Conservation (phyloP, 1,140 invertebrate genomes). For the Magallana ariakensis region DNA sequence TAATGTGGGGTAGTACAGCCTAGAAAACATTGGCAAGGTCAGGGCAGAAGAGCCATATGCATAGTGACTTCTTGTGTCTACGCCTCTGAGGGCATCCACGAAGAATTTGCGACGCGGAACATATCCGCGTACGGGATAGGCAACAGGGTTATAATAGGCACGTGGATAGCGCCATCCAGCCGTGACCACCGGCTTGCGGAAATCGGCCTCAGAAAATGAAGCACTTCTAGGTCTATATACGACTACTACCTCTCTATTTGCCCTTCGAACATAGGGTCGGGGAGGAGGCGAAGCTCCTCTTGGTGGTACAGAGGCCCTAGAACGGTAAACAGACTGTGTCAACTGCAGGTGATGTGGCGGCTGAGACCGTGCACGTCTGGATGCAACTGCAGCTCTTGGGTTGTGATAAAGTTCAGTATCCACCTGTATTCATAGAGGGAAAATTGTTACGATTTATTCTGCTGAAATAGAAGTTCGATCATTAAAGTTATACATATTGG, state of each 20-base stretch:
- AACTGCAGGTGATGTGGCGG: constrained; percentile 35
- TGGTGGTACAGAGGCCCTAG: constrained; percentile 42
- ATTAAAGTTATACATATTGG: constrained; percentile 42
- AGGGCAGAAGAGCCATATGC: not conserved
- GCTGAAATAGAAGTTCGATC: constrained; percentile 53
- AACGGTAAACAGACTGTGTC: constrained; percentile 39
- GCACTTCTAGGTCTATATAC: constrained; percentile 41
- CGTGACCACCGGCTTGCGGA: constrained; percentile 49
- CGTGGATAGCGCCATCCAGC: constrained; percentile 46
- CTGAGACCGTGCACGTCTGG: constrained; percentile 57
- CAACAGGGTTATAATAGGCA: constrained; percentile 6
- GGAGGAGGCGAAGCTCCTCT: constrained; percentile 45
- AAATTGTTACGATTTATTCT: constrained; percentile 50
- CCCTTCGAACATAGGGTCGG: constrained; percentile 45
- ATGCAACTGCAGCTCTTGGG: constrained; percentile 60
- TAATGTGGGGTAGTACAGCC: not conserved
- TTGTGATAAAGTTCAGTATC: constrained; percentile 62
- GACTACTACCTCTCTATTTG: constrained; percentile 55
- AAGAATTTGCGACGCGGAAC: constrained; percentile 33
- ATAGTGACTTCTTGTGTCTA: constrained; percentile 9
- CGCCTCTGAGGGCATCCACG: constrained; percentile 33
- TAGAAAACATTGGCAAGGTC: not conserved
- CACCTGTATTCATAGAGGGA: constrained; percentile 63
- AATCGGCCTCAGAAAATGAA: constrained; percentile 43
- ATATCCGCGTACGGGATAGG: constrained; percentile 9